Evolutionary conservation across 2,797 vertebrate genomes (phyloP).

Genomic region (Alcedo atthis): DNA sequence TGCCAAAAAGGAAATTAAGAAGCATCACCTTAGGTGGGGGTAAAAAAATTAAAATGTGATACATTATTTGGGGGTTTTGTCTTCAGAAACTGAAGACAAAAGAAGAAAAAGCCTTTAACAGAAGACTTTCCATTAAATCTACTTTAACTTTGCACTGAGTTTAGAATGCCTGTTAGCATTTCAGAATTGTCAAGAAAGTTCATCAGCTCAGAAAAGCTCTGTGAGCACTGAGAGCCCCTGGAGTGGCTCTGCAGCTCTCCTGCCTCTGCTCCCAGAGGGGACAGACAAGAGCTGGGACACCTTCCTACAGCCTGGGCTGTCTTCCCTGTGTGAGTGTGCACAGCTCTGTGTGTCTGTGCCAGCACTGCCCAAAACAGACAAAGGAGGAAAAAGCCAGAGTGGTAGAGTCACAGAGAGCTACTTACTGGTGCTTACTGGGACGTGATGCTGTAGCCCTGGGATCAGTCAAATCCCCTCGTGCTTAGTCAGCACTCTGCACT

Average conservation of each 20-base stretch:
- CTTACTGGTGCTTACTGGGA: not conserved
- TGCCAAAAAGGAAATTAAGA: conserved; percentile 60
- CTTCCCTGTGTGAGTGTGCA: not conserved
- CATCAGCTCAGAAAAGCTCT: not conserved
- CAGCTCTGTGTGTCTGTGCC: not conserved
- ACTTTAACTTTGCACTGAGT: not conserved
- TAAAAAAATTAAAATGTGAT: conserved; percentile 47
- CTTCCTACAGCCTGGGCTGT: not conserved
- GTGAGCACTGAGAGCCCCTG: not conserved
- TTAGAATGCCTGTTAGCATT: not conserved
- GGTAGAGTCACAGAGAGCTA: not conserved
- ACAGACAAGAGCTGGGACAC: not conserved
- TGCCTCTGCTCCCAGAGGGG: fast-evolving
- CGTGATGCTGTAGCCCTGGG: not conserved
- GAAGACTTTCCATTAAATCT: not conserved
- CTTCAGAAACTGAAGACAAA: not conserved
- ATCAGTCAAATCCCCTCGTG: not conserved
- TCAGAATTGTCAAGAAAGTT: not conserved
- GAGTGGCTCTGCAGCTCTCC: not conserved
- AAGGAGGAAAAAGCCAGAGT: not conserved
- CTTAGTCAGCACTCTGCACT: not conserved
- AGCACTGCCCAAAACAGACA: not conserved
- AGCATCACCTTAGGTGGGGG: not conserved
- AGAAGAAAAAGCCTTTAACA: not conserved
- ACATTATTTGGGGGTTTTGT: not conserved